phyloP scores from a whole-genome alignment of 2,888 invertebrate species.

The Junonia oenone region DNA sequence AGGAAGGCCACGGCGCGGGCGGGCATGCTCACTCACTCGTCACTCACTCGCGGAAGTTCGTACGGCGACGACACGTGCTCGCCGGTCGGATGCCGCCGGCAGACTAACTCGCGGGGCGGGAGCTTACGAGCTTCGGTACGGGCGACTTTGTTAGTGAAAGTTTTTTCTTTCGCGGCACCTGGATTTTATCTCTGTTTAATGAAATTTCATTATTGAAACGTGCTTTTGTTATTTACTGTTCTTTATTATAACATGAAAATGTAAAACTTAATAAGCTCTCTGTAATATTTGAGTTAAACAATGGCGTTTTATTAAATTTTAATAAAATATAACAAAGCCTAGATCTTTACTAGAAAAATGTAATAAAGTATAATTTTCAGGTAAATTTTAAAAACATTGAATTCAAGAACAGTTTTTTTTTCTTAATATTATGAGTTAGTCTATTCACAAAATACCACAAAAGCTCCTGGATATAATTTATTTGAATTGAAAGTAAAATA shows the following conservation, averaged over 20 bases:
- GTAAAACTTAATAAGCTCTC: neutral
- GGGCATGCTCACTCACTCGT: slow-evolving; percentile 59
- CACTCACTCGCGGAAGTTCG: slow-evolving; percentile 53
- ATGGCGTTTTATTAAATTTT: too few species aligned
- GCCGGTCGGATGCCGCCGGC: slow-evolving; percentile 61
- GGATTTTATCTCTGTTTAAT: slow-evolving; percentile 28
- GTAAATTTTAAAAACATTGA: too few species aligned
- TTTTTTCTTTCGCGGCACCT: slow-evolving; percentile 36
- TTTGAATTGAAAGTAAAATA: too few species aligned
- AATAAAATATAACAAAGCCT: too few species aligned
- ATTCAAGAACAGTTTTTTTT: too few species aligned
- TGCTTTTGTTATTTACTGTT: neutral
- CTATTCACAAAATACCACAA: neutral
- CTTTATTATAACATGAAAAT: slow-evolving; percentile 1
- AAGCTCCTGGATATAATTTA: too few species aligned
- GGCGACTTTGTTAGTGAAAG: slow-evolving; percentile 50
- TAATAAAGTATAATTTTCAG: too few species aligned
- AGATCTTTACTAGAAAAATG: too few species aligned
- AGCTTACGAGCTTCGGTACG: slow-evolving; percentile 44
- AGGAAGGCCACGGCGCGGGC: slow-evolving; percentile 71
- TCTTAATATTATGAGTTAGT: neutral
- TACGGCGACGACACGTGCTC: slow-evolving; percentile 48
- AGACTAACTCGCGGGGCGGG: slow-evolving; percentile 52
- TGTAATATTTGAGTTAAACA: neutral
- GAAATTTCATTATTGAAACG: slow-evolving; percentile 25